Conservation (phyloP, 2,113 vertebrate species). For the Hirundichthys speculiger region DNA sequence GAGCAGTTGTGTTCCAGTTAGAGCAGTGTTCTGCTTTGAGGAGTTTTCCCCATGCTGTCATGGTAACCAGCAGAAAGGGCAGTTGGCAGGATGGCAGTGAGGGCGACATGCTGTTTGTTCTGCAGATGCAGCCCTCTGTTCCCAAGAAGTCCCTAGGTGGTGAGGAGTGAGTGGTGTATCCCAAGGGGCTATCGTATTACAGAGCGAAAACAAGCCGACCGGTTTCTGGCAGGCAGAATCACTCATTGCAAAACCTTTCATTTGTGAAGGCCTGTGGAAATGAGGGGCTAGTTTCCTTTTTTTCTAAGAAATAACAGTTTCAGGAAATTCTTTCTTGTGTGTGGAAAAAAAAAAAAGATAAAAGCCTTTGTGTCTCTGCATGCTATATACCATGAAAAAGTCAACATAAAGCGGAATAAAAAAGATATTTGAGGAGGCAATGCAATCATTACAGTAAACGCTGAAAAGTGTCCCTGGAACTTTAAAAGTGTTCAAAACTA, state of each 20-base stretch:
- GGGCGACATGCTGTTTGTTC: slow-evolving; percentile 64
- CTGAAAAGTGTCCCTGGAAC: slow-evolving; percentile 7
- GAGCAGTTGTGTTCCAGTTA: slow-evolving; percentile 17
- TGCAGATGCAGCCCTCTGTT: slow-evolving; percentile 69
- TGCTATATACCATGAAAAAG: not conserved
- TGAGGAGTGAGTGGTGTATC: slow-evolving; percentile 58
- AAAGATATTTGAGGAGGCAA: not conserved
- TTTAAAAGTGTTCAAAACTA: slow-evolving; percentile 21
- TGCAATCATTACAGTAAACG: slow-evolving; percentile 4
- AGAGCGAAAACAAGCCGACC: slow-evolving; percentile 59
- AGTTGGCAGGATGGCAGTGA: slow-evolving; percentile 60
- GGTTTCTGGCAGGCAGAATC: slow-evolving; percentile 39
- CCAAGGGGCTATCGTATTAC: slow-evolving; percentile 67
- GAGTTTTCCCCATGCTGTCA: slow-evolving; percentile 60
- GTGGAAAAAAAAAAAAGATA: not conserved
- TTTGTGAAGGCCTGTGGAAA: slow-evolving; percentile 28
- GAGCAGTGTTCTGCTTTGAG: slow-evolving; percentile 45
- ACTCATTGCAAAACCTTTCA: slow-evolving; percentile 50
- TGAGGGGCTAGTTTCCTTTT: slow-evolving; percentile 36
- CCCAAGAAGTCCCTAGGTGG: slow-evolving; percentile 62
- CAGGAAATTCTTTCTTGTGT: slow-evolving; percentile 25
- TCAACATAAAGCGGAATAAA: not conserved
- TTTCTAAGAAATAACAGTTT: slow-evolving; percentile 33
- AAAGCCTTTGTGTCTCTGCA: slow-evolving; percentile 8
- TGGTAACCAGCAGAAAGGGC: slow-evolving; percentile 61